These are phyloP conservation scores for Discoglossus pictus DNA, from an alignment of 2,797 vertebrate species.

Conservation along the genomic window DNA sequence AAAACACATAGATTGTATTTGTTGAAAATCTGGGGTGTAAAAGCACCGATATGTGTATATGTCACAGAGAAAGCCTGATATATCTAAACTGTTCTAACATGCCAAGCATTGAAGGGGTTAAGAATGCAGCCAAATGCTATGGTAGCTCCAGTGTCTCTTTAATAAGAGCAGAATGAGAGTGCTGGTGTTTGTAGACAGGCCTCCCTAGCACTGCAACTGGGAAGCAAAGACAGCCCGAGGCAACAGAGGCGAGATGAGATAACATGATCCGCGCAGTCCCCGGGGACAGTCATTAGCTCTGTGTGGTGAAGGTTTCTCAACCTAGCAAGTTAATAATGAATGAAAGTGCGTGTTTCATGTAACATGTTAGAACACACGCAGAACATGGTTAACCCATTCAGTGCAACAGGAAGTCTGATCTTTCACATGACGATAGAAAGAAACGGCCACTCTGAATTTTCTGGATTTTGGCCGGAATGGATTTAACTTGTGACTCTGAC, in stretches of 20 bases:
- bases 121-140: no score
- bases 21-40: no score
- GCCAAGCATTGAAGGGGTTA: no score
- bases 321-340: conserved; percentile 32
- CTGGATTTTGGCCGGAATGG: no score
- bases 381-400: conserved; percentile 14
- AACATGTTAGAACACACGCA: conserved; percentile 1
- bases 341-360: conserved; percentile 21
- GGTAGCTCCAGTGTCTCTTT: no score
- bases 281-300: conserved; percentile 30
- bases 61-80: no score
- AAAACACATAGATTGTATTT: no score
- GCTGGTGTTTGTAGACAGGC: background rate
- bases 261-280: background rate
- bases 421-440: background rate
- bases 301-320: conserved; percentile 21
- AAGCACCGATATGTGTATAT: no score
- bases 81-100: no score
- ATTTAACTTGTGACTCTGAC: no score
- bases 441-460: no score
- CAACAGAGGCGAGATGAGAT: background rate
- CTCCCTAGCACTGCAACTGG: background rate
- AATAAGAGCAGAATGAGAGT: no score
- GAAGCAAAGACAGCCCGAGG: conserved; percentile 8
- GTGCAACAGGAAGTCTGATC: background rate